A percentile compares a stretch with the other conserved stretches of the same genome.
Evolutionary conservation across 2,888 invertebrate species (phyloP).

Genomic region (Hypomecis atomaria): DNA sequence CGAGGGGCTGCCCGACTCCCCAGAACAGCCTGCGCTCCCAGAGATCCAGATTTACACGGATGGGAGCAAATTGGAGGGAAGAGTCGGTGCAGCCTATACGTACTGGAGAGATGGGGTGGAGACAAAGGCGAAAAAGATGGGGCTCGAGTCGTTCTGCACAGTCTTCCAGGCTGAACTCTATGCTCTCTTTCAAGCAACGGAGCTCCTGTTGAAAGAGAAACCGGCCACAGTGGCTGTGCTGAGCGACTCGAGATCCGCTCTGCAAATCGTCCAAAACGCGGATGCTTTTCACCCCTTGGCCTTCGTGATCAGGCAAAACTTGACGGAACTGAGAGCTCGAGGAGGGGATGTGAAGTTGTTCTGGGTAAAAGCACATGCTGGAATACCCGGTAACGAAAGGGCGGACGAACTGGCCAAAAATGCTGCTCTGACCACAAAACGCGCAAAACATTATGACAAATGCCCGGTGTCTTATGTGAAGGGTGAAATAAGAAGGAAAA

Average conservation of each 20-base stretch:
- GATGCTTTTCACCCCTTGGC: constrained; percentile 17
- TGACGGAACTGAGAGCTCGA: constrained; percentile 1
- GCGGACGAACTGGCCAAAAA: not conserved
- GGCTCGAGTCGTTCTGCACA: too few relatives aligned
- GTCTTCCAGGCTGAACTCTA: too few relatives aligned
- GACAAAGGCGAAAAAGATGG: too few relatives aligned
- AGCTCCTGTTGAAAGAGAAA: too few relatives aligned
- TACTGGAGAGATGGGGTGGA: too few relatives aligned
- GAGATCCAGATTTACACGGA: constrained; percentile 13
- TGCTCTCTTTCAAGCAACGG: too few relatives aligned
- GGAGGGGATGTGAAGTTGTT: not conserved
- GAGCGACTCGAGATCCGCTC: constrained; percentile 25
- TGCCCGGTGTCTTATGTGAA: too few relatives aligned
- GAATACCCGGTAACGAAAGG: constrained; percentile 11
- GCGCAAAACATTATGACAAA: too few relatives aligned
- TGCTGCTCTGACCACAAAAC: too few relatives aligned
- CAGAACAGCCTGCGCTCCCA: not conserved
- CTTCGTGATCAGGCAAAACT: not conserved
- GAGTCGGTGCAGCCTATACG: too few relatives aligned
- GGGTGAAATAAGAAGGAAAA: too few relatives aligned
- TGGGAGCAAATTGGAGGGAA: too few relatives aligned
- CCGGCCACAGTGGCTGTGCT: not conserved
- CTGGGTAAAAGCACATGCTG: constrained; percentile 15
- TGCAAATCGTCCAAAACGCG: constrained; percentile 8
- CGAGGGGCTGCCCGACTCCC: constrained; percentile 7